Evolutionary conservation across 2,797 vertebrate genomes (phyloP), one percentile per base, ranked within the genome.

Genomic region (Taenioides sp.): DNA sequence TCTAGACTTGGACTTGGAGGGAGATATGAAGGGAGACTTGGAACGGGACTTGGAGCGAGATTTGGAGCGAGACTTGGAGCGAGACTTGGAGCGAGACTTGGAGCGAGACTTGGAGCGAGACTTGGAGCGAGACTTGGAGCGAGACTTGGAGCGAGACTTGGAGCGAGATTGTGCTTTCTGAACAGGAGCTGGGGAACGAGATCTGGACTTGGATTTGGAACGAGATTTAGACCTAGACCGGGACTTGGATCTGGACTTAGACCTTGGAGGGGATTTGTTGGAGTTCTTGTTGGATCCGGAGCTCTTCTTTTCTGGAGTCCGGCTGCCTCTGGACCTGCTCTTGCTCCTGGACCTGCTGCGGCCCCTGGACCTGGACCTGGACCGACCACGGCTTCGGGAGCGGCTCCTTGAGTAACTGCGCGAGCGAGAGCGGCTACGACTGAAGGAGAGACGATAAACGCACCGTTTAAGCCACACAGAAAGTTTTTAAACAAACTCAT

Each of bases 221-320:
- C 78, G 81, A 1, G 89, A 90, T 77, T 87, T 88, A 65, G 93
- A 94, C 65, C 92, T 54, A 52, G 82, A 83, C 12, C 77, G 57
- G 12, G 88, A 88, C n/a, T 78, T 47, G 22, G 91, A 84, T 0
- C 80, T 77, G 0, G 90, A 90, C 82, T 87, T 91, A 70, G 94
- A 91, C 75, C 78, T 66, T 81, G 94, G 87, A 20, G 87, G 91
- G 80, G 92, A 92, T 60, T 89, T 88, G 16, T 72, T 84, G 0
- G 72, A 79, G 1, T 88, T 85, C 67, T 90, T 90, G 73, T 75
- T 79, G 3, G 87, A 88, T 0, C 87, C 83, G 0, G 93, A 87
- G 0, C 89, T 76, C 83, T 96, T 97, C 90, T 95, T 96, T 72
- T 97, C 96, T 3, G 96, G 96, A 4, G 95, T 96, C 75, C 95